Conservation (phyloP, 2,113 vertebrate species). For the Nerophis ophidion region DNA sequence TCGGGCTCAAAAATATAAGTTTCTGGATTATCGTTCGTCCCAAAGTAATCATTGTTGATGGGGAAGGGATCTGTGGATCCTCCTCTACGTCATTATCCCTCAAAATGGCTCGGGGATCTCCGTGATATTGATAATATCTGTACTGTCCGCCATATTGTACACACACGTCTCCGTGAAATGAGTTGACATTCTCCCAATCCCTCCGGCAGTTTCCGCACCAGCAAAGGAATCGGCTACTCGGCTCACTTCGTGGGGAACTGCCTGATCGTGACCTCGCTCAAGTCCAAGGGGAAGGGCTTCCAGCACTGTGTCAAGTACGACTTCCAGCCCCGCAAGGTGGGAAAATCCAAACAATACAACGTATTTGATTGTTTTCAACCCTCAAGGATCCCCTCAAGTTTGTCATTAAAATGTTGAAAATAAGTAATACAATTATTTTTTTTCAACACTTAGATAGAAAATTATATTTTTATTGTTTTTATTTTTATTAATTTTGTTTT, state of each 20-base stretch:
- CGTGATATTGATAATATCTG: too few relatives aligned
- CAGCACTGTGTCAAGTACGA: slow-evolving; percentile 99
- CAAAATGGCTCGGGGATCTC: too few relatives aligned
- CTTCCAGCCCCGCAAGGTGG: slow-evolving; percentile 97
- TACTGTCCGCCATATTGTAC: slow-evolving; percentile 4
- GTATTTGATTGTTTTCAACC: too few relatives aligned
- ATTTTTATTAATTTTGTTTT: background rate
- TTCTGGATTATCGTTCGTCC: too few relatives aligned
- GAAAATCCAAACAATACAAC: slow-evolving; percentile 3
- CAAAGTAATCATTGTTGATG: too few relatives aligned
- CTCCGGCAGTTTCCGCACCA: slow-evolving; percentile 88
- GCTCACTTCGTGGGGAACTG: slow-evolving; percentile 99
- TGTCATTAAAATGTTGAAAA: too few relatives aligned
- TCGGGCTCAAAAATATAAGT: too few relatives aligned
- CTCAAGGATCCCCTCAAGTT: too few relatives aligned
- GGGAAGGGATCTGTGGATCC: too few relatives aligned
- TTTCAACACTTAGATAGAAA: background rate
- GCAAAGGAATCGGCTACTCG: slow-evolving; percentile 98
- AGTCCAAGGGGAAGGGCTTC: slow-evolving; percentile 99
- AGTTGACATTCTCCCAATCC: background rate
- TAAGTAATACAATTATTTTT: background rate
- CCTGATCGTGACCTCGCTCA: slow-evolving; percentile 95
- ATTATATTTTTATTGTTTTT: too few relatives aligned
- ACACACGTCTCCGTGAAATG: slow-evolving; percentile 26
- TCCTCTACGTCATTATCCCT: too few relatives aligned